Percentiles rank a stretch among this genome's conserved stretches.
Conservation (phyloP, 2,113 vertebrate genomes). For the Pedionomus torquatus region DNA sequence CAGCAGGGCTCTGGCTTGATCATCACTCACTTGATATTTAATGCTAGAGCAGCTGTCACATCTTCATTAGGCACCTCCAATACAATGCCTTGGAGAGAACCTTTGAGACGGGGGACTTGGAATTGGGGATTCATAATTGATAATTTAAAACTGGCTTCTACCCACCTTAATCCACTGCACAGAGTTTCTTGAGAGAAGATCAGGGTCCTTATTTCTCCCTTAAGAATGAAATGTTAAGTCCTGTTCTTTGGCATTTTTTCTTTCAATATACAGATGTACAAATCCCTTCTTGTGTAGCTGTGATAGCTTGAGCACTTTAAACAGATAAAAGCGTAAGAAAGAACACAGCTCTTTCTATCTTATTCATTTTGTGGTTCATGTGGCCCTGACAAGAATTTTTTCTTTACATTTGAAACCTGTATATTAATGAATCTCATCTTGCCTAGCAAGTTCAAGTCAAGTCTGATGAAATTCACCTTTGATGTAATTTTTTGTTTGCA, state of each 20-base stretch:
- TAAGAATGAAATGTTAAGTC: neutral
- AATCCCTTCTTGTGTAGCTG: neutral
- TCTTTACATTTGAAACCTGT: neutral
- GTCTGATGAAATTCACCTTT: neutral
- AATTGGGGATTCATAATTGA: neutral
- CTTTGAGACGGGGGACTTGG: accelerated
- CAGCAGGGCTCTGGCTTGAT: neutral
- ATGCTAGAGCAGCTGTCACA: neutral
- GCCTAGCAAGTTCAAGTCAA: neutral
- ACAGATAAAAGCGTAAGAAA: neutral
- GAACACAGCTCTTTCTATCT: neutral
- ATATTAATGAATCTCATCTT: neutral
- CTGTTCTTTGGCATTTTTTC: neutral
- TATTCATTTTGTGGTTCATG: neutral
- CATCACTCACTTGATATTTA: neutral
- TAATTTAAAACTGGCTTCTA: neutral
- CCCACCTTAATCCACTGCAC: neutral
- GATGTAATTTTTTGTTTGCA: neutral
- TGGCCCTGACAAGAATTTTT: neutral
- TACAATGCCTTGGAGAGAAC: neutral
- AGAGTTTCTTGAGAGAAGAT: neutral
- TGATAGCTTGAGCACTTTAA: neutral
- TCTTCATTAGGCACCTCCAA: neutral
- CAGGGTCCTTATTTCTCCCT: neutral
- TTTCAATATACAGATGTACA: neutral